A percentile compares a stretch with the other conserved stretches of the same genome.
Conservation (phyloP, 2,888 invertebrate species). For the Drosophila incognita region DNA sequence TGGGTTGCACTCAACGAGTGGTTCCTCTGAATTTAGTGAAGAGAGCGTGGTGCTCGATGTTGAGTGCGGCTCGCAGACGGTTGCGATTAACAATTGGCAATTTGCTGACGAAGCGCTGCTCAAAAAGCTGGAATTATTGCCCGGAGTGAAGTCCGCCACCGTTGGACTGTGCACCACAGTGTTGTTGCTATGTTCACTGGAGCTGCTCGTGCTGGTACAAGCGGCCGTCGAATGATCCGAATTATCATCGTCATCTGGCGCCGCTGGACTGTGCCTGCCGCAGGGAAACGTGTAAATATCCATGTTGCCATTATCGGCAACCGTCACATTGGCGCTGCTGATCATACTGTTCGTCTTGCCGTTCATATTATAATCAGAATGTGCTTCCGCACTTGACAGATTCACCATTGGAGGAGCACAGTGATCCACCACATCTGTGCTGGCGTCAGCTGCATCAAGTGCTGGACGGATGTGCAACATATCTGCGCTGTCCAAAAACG, state of each 20-base stretch:
- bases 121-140: conserved; percentile 8
- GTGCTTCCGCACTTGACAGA: conserved; percentile 44
- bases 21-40: conserved; percentile 49
- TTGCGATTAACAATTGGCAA: not conserved
- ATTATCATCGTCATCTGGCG: conserved; percentile 78
- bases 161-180: conserved; percentile 82
- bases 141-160: conserved; percentile 46
- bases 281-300: conserved; percentile 42
- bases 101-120: conserved; percentile 5
- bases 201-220: conserved; percentile 83
- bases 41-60: conserved; percentile 21
- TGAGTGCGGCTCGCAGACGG: conserved; percentile 9
- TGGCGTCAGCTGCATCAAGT: conserved; percentile 25
- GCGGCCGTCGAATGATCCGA: conserved; percentile 82
- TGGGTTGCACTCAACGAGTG: conserved; percentile 25
- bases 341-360: conserved; percentile 51
- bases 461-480: conserved; percentile 69
- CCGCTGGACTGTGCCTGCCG: conserved; percentile 26
- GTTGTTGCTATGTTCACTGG: conserved; percentile 83
- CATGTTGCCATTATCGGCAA: conserved; percentile 74
- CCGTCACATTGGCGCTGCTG: conserved; percentile 7
- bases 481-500: conserved; percentile 26
- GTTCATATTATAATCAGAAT: conserved; percentile 81
- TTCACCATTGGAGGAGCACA: conserved; percentile 63
- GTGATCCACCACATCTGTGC: conserved; percentile 77